Conservation (phyloP, 1,140 invertebrate genomes). For the Littorina saxatilis region DNA sequence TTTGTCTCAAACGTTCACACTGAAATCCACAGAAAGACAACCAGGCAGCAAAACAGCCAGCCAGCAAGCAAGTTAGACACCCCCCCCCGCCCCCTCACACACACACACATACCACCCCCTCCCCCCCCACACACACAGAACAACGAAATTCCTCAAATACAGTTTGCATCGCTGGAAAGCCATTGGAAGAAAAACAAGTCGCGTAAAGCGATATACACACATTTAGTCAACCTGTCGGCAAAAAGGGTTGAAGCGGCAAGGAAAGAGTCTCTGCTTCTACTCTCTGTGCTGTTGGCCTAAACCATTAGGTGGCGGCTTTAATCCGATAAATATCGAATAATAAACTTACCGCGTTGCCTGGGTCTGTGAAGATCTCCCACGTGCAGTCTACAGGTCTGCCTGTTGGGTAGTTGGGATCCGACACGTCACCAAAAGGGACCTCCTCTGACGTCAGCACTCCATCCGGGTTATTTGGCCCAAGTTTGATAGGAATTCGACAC, state of each 20-base stretch:
- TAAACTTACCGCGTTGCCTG: slow-evolving; percentile 33
- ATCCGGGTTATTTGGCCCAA: slow-evolving; percentile 38
- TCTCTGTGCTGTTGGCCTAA: no score
- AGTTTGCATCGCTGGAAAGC: no score
- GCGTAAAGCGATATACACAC: no score
- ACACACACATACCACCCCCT: neutral
- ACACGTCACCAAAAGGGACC: slow-evolving; percentile 35
- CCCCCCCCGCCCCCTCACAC: neutral
- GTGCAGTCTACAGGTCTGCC: slow-evolving; percentile 44
- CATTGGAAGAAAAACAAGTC: no score
- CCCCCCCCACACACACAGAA: neutral
- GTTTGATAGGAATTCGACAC: slow-evolving; percentile 41
- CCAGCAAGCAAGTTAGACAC: no score
- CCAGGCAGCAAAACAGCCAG: no score
- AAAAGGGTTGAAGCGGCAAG: no score
- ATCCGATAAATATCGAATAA: no score
- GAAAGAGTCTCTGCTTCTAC: no score
- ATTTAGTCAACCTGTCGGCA: no score
- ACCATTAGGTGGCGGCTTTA: no score
- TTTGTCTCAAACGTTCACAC: neutral
- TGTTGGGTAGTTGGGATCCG: slow-evolving; percentile 32
- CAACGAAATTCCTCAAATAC: no score
- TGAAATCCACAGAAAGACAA: neutral
- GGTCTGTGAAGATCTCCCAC: slow-evolving; percentile 45
- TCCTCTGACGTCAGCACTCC: slow-evolving; percentile 44